Evolutionary conservation across 2,797 vertebrate species (phyloP).

Genomic region (Cottoperca gobio): DNA sequence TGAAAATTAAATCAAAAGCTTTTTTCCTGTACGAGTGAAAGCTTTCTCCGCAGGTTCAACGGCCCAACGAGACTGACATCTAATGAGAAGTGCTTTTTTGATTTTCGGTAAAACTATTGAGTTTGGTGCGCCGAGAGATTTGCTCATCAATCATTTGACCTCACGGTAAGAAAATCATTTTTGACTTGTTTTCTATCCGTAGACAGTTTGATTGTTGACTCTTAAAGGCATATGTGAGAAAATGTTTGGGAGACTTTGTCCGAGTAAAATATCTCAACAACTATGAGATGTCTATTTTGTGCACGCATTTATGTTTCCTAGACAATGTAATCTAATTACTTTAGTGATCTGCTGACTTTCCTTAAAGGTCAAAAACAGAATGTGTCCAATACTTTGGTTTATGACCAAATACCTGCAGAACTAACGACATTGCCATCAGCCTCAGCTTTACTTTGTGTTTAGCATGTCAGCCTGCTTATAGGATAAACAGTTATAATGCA

Average conservation of each 20-base stretch:
- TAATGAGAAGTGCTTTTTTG: conserved; percentile 18
- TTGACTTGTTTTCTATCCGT: background rate
- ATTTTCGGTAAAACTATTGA: conserved; percentile 14
- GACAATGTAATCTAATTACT: background rate
- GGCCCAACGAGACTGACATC: background rate
- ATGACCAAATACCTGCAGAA: background rate
- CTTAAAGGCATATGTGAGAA: background rate
- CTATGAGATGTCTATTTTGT: background rate
- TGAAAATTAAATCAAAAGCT: conserved; percentile 2
- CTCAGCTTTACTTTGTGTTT: background rate
- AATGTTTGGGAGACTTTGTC: too few species aligned
- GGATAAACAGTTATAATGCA: background rate
- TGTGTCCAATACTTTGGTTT: background rate
- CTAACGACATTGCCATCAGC: background rate
- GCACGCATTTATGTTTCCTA: background rate
- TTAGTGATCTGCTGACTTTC: background rate
- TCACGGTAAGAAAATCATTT: conserved; percentile 32
- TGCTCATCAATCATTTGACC: conserved; percentile 31
- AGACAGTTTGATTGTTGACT: background rate
- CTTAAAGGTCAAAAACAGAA: background rate
- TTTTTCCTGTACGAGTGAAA: background rate
- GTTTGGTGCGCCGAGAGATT: conserved; percentile 10
- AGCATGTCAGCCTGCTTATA: background rate
- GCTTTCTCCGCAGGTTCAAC: conserved; percentile 10
- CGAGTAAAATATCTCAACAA: background rate